phyloP scores from a whole-genome alignment of 2,888 invertebrate species.

The Catocala fraxini region DNA sequence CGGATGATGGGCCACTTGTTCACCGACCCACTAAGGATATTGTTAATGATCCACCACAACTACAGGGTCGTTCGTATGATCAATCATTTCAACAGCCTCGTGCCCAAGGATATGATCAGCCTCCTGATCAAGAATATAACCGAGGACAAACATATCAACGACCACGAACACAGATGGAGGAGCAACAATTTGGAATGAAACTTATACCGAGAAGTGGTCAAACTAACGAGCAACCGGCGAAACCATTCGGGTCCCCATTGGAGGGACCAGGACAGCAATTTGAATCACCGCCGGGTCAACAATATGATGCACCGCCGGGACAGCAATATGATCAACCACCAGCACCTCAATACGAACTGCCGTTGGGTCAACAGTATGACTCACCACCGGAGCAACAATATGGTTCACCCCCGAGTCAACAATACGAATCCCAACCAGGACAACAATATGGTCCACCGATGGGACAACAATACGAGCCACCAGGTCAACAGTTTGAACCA shows the following conservation, averaged over 20 bases:
- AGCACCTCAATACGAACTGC: not conserved
- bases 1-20: slow-evolving; percentile 3
- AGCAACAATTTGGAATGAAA: no score
- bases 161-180: not conserved
- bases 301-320: not conserved
- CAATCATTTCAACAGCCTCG: not conserved
- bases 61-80: no score
- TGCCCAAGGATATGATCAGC: not conserved
- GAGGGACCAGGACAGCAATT: not conserved
- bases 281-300: not conserved
- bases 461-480: not conserved
- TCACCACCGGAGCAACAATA: not conserved
- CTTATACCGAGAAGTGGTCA: no score
- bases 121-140: not conserved
- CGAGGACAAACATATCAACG: not conserved
- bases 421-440: not conserved
- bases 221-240: no score
- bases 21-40: slow-evolving; percentile 1
- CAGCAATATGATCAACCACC: not conserved
- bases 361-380: not conserved
- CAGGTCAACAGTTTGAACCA: slow-evolving; percentile 1
- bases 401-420: not conserved
- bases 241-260: not conserved
- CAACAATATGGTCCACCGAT: not conserved
- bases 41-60: not conserved